A percentile compares a stretch with the other conserved stretches of the same genome.
Evolutionary conservation across 2,797 vertebrate genomes (phyloP).

Genomic region (Chromis chromis): DNA sequence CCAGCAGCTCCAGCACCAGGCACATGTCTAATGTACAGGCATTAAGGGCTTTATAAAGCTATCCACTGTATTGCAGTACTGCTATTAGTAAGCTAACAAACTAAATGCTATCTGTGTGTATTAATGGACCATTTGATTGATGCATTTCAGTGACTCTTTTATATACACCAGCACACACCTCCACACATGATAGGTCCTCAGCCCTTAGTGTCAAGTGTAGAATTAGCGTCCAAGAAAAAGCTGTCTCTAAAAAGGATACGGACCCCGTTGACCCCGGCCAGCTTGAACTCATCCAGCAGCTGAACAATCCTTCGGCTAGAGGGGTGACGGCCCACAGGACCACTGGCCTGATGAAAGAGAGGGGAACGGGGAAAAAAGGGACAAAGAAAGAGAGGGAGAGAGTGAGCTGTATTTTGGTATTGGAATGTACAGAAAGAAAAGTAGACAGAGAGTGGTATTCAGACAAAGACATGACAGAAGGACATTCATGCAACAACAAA

Average conservation of each 20-base stretch:
- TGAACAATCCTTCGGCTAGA: slow-evolving; percentile 81
- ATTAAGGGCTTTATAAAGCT: slow-evolving; percentile 53
- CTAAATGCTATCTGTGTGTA: neutral
- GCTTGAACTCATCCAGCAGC: slow-evolving; percentile 89
- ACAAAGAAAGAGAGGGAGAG: no score
- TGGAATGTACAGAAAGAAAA: neutral
- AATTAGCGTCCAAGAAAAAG: neutral
- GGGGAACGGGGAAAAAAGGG: neutral
- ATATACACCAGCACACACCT: neutral
- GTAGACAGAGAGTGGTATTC: neutral
- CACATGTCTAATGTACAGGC: slow-evolving; percentile 81
- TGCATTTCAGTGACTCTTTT: slow-evolving; percentile 1
- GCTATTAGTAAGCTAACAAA: neutral
- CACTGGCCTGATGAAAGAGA: slow-evolving; percentile 78
- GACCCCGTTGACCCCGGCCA: slow-evolving; percentile 87
- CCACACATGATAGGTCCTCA: neutral
- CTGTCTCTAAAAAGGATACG: slow-evolving; percentile 85
- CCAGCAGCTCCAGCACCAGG: slow-evolving; percentile 89
- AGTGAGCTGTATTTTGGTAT: neutral
- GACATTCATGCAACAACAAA: neutral
- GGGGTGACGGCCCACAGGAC: slow-evolving; percentile 78
- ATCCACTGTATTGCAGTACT: neutral
- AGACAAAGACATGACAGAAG: neutral
- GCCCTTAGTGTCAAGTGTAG: slow-evolving; percentile 13
- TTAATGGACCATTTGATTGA: no score